phyloP scores from a whole-genome alignment of 2,113 vertebrate genomes.

The Cinclus mexicanus region DNA sequence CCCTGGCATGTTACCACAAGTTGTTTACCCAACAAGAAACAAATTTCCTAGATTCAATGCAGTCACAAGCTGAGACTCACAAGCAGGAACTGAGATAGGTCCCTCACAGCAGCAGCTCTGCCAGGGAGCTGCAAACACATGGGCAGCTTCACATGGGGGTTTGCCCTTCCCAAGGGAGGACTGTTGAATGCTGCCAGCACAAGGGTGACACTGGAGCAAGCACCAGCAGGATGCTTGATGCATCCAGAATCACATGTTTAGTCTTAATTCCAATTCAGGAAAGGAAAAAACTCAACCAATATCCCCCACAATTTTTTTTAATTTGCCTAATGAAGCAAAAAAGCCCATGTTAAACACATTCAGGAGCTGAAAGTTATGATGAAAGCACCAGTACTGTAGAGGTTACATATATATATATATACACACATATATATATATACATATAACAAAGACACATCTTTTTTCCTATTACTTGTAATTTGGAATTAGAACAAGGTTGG shows the following conservation, averaged over 20 bases:
- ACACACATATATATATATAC: neutral
- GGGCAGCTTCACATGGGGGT: neutral
- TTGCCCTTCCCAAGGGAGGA: neutral
- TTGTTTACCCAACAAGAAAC: neutral
- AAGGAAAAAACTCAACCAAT: neutral
- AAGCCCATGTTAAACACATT: neutral
- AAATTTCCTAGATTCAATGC: neutral
- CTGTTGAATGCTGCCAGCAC: neutral
- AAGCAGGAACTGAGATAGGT: rapidly evolving
- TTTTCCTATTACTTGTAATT: neutral
- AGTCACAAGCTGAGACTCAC: neutral
- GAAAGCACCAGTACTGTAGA: neutral
- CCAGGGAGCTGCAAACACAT: neutral
- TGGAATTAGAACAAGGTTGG: neutral
- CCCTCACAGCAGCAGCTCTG: neutral
- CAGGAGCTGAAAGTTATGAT: neutral
- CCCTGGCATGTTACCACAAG: neutral
- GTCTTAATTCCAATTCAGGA: neutral
- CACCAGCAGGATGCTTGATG: neutral
- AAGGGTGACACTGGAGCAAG: neutral
- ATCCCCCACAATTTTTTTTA: neutral
- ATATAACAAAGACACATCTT: neutral
- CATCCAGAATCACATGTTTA: neutral
- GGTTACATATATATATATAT: rapidly evolving
- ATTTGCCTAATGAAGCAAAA: neutral